These are phyloP conservation scores for Ciona savignyi DNA, from an alignment of 23 tunicate species.

Conservation along the genomic window DNA sequence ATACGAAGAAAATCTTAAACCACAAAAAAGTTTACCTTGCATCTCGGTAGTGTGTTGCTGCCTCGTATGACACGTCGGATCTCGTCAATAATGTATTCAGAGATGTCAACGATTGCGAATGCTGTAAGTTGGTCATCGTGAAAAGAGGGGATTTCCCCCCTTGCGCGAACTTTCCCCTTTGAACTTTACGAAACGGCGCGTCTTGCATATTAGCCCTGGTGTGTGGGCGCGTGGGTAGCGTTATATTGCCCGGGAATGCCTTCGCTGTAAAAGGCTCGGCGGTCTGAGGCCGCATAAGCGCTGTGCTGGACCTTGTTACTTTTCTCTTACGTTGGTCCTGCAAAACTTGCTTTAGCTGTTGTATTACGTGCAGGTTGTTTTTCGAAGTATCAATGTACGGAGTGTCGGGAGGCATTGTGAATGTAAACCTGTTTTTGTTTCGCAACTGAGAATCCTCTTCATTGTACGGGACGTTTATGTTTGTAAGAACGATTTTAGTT, in stretches of 20 bases:
- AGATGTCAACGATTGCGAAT: background rate
- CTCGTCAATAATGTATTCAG: constrained; percentile 5
- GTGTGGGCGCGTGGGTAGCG: constrained; percentile 14
- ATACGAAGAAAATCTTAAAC: too few relatives aligned
- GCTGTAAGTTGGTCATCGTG: background rate
- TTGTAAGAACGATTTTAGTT: constrained; percentile 17
- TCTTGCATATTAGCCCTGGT: constrained; percentile 15
- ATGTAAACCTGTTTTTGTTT: background rate
- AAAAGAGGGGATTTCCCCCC: background rate
- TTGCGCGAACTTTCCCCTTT: background rate
- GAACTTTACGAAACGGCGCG: background rate
- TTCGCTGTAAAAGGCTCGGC: background rate
- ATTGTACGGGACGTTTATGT: constrained; percentile 21
- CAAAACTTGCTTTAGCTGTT: constrained; percentile 44
- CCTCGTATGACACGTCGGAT: constrained; percentile 3
- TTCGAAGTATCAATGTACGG: constrained; percentile 18
- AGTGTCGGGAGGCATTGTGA: background rate
- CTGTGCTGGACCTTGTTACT: constrained; percentile 52
- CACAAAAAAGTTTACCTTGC: constrained; percentile 5
- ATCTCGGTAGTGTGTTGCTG: background rate
- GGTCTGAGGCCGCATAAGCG: constrained; percentile 15
- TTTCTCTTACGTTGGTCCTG: constrained; percentile 64
- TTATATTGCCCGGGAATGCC: background rate
- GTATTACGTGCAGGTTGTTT: constrained; percentile 34
- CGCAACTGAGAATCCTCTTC: constrained; percentile 1